Base-by-base conservation (phyloP, 2,888 invertebrate genomes). In the Ochropacha duplaris region DNA sequence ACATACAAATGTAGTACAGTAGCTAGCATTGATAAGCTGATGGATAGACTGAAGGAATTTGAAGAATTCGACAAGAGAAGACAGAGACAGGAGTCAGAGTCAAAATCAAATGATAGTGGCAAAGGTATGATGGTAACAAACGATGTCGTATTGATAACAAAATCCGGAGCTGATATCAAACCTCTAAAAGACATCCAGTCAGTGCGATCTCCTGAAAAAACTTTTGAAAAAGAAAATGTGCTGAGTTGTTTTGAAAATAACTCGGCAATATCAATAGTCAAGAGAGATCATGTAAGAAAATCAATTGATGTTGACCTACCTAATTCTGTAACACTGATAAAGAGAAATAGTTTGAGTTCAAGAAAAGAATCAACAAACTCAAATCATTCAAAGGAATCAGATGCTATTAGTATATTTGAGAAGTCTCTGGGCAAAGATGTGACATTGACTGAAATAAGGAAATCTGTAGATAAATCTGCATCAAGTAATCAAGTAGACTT, bases 231-330 rank as follows among this genome's bases (percentile, higher is more conserved):
- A 63, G 93, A 92, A 66, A 93, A 91, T 71, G 84, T 93, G 22
- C 72, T 93, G 34, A 93, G 92, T 68, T 92, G 92, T 67, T 93
- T 93, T 65, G 93, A 93, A 76, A 93, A 93, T 64, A 93, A 93
- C 72, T 91, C 93, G 1, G 92, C 93, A 31, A 93, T 93, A 68
- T 93, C 93, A 57, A 92, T 93, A 72, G 87, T 93, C 11, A 93
- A 93, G 66, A 84, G 92, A 67, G 93, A 93, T 72, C 90, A 90
- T 65, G 87, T 86, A 4, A 83, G 93, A 56, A 89, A 85, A 62
- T 93, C 93, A 14, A 75, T 92, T 50, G 93, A 93, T 57, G 78
- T 93, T n/a, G 93, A 93, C 58, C 74, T 88, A 44, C 88, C 93
- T 16, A 90, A 92, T 67, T 91, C 92, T 39, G 88, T 93, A 6